Base-by-base conservation (phyloP, 2,888 invertebrate genomes). In the Epirrhoe alternata region DNA sequence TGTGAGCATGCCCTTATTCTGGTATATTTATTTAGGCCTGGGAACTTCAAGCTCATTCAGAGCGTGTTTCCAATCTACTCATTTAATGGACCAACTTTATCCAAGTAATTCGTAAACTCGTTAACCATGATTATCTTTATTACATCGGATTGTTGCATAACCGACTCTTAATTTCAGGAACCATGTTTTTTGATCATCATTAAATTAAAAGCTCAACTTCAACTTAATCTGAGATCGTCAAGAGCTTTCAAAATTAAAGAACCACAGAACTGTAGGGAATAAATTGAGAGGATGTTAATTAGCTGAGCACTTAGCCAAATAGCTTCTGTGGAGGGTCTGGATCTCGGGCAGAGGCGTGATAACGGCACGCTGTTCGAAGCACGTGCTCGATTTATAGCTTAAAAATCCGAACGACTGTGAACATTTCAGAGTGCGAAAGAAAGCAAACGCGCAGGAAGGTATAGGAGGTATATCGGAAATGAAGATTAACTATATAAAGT, bases 351-450 rank as follows among this genome's bases (percentile, higher is more conserved):
- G 65, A 70, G 67, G 69, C 76, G 72, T 72, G 74, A 73, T 75
- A 68, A 66, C 51, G 69, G 57, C 62, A 35, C 67, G 66, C 50
- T 55, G 69, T 61, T 66, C 59, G 68, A 68, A 76, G 76, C 83
- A 85, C 83, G 84, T 86, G 74, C 83, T 71, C 76, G 78, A 83
- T 86, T 86, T 84, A 85, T 78, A 74, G 78, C 81, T 80, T 74
- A 77, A 83, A 83, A 78, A 78, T 76, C 63, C 71, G 16, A 76
- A 72, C 65, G 68, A 74, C 71, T 72, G 74, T 74, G 70, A 74
- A 71, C 68, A 67, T 72, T 67, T 47, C 31, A 14, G 45, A 64
- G 45, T 64, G 62, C 51, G 12, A 59, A 54, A 31, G 24, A 51
- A 42, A 8, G 14, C 57, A 57, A 35, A 24, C 10, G 38, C 38